phyloP scores from a whole-genome alignment of 2,888 invertebrate species.

The Standfussiana lucernea region DNA sequence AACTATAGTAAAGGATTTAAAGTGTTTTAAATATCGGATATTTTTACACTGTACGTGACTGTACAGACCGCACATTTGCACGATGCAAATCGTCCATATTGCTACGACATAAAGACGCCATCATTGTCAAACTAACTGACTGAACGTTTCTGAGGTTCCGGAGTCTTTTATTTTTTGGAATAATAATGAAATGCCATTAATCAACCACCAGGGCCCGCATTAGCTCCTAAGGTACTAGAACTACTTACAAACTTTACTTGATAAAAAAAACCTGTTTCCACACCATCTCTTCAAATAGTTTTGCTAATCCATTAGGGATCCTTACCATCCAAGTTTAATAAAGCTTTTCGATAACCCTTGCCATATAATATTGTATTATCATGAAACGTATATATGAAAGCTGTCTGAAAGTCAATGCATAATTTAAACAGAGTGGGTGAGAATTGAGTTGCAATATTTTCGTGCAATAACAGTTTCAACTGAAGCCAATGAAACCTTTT shows the following conservation, averaged over 20 bases:
- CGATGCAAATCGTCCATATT: background rate
- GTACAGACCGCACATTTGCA: background rate
- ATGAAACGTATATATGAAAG: background rate
- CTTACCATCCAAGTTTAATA: background rate
- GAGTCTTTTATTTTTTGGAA: background rate
- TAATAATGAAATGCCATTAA: background rate
- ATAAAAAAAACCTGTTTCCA: background rate
- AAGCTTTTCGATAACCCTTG: background rate
- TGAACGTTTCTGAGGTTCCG: background rate
- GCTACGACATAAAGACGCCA: background rate
- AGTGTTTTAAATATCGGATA: background rate
- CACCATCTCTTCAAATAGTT: background rate
- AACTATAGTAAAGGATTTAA: background rate
- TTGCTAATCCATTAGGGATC: background rate
- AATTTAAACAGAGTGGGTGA: background rate
- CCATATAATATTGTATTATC: background rate
- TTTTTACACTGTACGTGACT: background rate
- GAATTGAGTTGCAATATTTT: conserved; percentile 10
- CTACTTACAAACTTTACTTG: background rate
- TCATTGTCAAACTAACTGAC: background rate
- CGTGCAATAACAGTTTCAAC: background rate
- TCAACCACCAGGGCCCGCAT: background rate
- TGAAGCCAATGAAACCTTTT: background rate
- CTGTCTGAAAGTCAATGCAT: background rate
- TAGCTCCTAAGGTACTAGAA: background rate